Base-by-base conservation (phyloP, 2,888 invertebrate species). In the Plemyria rubiginata region DNA sequence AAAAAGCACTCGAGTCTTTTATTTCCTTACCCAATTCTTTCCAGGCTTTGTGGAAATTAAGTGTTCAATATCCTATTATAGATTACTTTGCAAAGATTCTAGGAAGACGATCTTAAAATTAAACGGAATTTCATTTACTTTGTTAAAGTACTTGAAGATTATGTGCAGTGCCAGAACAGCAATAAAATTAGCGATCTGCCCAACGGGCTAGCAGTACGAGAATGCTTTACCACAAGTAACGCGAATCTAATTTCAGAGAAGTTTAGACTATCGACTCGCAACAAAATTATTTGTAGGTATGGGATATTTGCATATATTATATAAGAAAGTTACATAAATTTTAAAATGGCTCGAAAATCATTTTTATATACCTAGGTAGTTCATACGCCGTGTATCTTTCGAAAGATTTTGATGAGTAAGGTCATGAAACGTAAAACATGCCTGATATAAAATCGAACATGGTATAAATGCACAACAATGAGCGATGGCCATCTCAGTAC, bases 1-100 rank as follows among this genome's bases (percentile, higher is more conserved):
- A 84, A 84, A 84, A 85, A 86, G 83, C 79, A 77, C 83, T 85
- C 72, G 79, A 85, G 74, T 67, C 83, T 81, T 85, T 87, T 88
- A 87, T 86, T 87, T 88, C 85, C 86, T 85, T 71, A 72, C 78
- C 59, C 80, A 78, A 78, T 81, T 81, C 77, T 76, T 78, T 75
- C 57, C 57, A 50, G 73, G 77, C 78, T 75, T 78, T 78, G 77
- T 79, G 74, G 77, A 70, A 70, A 70, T 72, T 77, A 76, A 79
- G 86, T 82, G 75, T 78, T 85, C 76, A 80, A 84, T 82, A 86
- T 84, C 82, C 82, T 86, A 85, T 86, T 85, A 83, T 72, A 73
- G 72, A 70, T 81, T 77, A 76, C 78, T 82, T 81, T 81, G 75
- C 70, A 70, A 73, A 75, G 70, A 77, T 85, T 84, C 83, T 77